These are phyloP conservation scores for Plagodis pulveraria DNA, from an alignment of 2,888 invertebrate species.

Conservation along the genomic window DNA sequence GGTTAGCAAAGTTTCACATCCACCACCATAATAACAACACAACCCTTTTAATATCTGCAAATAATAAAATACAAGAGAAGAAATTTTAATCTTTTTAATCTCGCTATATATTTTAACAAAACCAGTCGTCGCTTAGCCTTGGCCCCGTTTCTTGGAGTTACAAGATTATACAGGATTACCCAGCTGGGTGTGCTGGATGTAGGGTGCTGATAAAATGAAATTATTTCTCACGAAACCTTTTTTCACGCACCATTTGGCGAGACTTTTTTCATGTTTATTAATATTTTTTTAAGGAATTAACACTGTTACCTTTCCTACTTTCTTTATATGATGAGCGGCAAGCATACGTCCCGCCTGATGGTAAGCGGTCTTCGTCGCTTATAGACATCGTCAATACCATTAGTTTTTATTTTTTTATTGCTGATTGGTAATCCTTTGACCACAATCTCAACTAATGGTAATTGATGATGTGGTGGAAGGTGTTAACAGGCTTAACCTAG, in stretches of 20 bases:
- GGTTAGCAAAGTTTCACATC: no score
- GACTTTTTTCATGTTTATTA: background rate
- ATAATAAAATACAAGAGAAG: slow-evolving; percentile 1
- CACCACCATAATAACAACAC: background rate
- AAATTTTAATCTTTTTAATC: slow-evolving; percentile 12
- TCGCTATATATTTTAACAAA: slow-evolving; percentile 20
- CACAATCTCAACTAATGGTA: no score
- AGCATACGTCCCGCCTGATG: no score
- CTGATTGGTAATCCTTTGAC: no score
- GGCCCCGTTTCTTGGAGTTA: slow-evolving; percentile 15
- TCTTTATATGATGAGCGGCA: no score
- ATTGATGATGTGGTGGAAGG: no score
- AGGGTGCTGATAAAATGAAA: slow-evolving; percentile 11
- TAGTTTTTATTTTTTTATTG: no score
- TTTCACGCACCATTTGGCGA: background rate
- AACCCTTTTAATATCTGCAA: background rate
- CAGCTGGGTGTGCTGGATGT: slow-evolving; percentile 4
- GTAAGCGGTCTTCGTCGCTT: no score
- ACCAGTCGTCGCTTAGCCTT: slow-evolving; percentile 8
- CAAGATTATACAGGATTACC: slow-evolving; percentile 13
- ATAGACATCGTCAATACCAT: no score
- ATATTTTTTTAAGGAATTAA: background rate
- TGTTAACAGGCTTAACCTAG: no score
- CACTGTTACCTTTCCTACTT: no score
- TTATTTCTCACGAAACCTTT: slow-evolving; percentile 4